A percentile compares a stretch with the other conserved stretches of the same genome.
phyloP scores from a whole-genome alignment of 2,113 vertebrate species.

The Progne subis region DNA sequence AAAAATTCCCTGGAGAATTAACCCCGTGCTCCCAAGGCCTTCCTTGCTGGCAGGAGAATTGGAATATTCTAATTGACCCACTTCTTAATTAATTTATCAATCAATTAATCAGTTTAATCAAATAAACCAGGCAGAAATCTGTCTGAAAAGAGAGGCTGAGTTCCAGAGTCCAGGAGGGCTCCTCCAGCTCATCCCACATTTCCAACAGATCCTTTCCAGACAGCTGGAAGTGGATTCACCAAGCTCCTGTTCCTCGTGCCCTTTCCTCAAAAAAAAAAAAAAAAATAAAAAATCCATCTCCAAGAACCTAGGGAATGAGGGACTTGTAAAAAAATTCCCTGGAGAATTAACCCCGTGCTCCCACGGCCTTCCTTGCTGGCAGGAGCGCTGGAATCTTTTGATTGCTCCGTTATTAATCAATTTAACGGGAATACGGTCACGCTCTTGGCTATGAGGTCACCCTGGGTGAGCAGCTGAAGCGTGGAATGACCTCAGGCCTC shows the following conservation, averaged over 20 bases:
- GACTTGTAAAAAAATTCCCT: not conserved
- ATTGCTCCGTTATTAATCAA: not conserved
- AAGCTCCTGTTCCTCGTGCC: not conserved
- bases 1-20: not conserved
- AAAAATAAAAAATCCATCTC: not conserved
- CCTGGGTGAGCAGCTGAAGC: conserved; percentile 39
- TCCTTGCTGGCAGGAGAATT: rapidly evolving
- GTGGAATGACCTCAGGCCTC: conserved; percentile 23
- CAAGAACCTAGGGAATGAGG: not conserved
- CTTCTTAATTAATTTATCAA: not conserved
- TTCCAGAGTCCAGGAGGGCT: not conserved
- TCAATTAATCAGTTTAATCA: not conserved
- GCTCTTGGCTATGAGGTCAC: conserved; percentile 40
- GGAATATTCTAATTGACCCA: rapidly evolving
- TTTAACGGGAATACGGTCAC: conserved; percentile 25
- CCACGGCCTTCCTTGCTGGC: not conserved
- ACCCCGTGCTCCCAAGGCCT: rapidly evolving
- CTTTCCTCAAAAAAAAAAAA: not conserved
- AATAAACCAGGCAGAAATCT: not conserved
- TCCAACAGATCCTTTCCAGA: not conserved
- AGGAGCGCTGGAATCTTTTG: not conserved
- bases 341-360: rapidly evolving
- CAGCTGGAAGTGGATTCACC: not conserved
- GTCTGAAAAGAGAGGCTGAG: not conserved
- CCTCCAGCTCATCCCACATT: not conserved